A percentile compares a stretch with the other conserved stretches of the same genome.
These are phyloP conservation scores for Leucophenga montana DNA, from an alignment of 2,888 invertebrate genomes.

Conservation along the genomic window DNA sequence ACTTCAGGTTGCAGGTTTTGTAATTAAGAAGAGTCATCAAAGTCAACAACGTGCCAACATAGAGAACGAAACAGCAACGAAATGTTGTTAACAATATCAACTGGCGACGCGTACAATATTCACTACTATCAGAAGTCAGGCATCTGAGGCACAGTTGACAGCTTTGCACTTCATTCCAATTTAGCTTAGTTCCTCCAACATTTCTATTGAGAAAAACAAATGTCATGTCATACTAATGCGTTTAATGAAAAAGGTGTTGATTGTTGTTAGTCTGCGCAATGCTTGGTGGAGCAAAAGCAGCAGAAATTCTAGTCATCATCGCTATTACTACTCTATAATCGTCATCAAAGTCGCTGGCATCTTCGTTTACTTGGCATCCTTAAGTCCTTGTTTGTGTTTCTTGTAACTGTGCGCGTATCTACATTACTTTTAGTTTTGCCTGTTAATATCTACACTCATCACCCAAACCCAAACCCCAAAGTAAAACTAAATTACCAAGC, in stretches of 20 bases:
- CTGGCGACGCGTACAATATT: background rate
- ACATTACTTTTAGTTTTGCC: slow-evolving; percentile 13
- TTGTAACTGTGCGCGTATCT: background rate
- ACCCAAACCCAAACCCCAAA: background rate
- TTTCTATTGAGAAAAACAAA: slow-evolving; percentile 6
- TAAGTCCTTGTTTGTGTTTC: background rate
- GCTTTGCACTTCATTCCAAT: background rate
- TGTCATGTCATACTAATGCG: slow-evolving; percentile 49
- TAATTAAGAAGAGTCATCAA: slow-evolving; percentile 66
- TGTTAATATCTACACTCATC: slow-evolving; percentile 1
- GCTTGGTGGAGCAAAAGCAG: too few species aligned
- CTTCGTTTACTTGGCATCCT: too few species aligned
- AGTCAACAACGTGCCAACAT: slow-evolving; percentile 47
- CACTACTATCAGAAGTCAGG: background rate
- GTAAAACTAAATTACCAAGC: background rate
- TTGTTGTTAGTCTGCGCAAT: slow-evolving; percentile 55
- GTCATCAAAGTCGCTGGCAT: too few species aligned
- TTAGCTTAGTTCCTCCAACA: background rate
- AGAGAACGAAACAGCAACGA: background rate
- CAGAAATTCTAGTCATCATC: too few species aligned
- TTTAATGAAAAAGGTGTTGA: slow-evolving; percentile 67
- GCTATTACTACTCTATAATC: too few species aligned
- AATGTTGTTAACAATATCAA: slow-evolving; percentile 10
- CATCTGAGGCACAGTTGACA: background rate
- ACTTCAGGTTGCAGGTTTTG: slow-evolving; percentile 55